These are phyloP conservation scores for Lysiphlebus fabarum DNA, from an alignment of 1,140 invertebrate species.

Conservation along the genomic window DNA sequence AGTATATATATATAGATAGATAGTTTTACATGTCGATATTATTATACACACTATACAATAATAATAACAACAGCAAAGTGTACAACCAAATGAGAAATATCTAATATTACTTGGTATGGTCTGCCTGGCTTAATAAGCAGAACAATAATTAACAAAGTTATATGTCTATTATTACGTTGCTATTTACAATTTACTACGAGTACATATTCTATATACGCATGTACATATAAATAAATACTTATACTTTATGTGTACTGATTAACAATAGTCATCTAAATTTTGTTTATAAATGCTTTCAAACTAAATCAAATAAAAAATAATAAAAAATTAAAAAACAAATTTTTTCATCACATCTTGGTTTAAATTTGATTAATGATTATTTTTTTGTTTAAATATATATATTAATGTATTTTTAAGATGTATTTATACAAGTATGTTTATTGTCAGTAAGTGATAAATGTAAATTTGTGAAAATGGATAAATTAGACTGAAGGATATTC, in stretches of 20 bases:
- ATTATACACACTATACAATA: neutral
- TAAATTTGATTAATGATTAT: too few relatives aligned
- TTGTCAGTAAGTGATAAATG: too few relatives aligned
- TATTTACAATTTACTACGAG: constrained; percentile 30
- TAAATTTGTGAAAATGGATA: too few relatives aligned
- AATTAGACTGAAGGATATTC: too few relatives aligned
- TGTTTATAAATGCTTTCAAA: too few relatives aligned
- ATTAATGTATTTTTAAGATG: too few relatives aligned
- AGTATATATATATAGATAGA: neutral
- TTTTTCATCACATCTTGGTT: too few relatives aligned
- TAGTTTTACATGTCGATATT: constrained; percentile 7
- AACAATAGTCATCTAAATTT: too few relatives aligned
- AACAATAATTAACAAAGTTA: constrained; percentile 43
- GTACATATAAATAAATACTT: constrained; percentile 32
- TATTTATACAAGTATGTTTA: too few relatives aligned
- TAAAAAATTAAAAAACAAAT: too few relatives aligned
- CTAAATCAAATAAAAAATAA: too few relatives aligned
- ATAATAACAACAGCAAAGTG: neutral
- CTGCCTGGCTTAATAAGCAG: constrained; percentile 36
- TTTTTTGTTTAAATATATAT: too few relatives aligned
- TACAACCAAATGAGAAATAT: neutral
- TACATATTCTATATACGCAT: neutral
- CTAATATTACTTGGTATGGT: constrained; percentile 1
- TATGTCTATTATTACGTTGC: constrained; percentile 35
- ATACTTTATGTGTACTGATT: neutral